These are phyloP conservation scores for Sminthurinus aureus DNA, from an alignment of 2,888 invertebrate genomes.

Conservation along the genomic window DNA sequence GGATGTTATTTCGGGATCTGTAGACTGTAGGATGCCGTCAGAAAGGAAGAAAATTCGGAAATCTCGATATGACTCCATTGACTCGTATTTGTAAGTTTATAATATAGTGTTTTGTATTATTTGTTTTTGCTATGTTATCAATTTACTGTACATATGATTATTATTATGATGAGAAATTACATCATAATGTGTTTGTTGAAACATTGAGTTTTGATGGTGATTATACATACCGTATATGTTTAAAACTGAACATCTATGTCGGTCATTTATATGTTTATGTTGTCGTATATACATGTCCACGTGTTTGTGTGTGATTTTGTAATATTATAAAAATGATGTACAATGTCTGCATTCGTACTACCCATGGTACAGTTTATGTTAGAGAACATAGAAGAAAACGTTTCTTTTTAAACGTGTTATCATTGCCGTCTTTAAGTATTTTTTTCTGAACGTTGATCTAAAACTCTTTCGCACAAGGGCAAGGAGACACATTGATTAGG, in stretches of 20 bases:
- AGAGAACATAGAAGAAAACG: neutral
- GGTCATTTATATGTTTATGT: too few species aligned
- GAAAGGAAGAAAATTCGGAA: conserved; percentile 81
- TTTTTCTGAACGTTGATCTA: too few species aligned
- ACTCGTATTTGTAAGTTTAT: conserved; percentile 85
- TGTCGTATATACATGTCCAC: neutral
- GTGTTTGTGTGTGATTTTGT: neutral
- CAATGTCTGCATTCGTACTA: neutral
- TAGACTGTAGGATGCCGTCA: conserved; percentile 92
- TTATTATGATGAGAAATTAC: neutral
- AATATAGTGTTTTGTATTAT: conserved; percentile 1
- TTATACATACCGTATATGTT: too few species aligned
- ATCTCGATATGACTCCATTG: conserved; percentile 97
- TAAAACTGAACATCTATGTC: too few species aligned
- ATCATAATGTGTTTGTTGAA: neutral
- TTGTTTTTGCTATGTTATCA: neutral
- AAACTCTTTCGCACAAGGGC: neutral
- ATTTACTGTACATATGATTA: neutral
- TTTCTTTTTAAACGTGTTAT: neutral
- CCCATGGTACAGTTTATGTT: neutral
- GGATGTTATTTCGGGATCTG: conserved; percentile 95
- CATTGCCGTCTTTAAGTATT: neutral
- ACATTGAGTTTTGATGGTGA: too few species aligned
- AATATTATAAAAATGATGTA: neutral
- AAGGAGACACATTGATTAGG: neutral